These are phyloP conservation scores for Pogonognathellus flavescens DNA, from an alignment of 1,140 invertebrate genomes.

Conservation along the genomic window DNA sequence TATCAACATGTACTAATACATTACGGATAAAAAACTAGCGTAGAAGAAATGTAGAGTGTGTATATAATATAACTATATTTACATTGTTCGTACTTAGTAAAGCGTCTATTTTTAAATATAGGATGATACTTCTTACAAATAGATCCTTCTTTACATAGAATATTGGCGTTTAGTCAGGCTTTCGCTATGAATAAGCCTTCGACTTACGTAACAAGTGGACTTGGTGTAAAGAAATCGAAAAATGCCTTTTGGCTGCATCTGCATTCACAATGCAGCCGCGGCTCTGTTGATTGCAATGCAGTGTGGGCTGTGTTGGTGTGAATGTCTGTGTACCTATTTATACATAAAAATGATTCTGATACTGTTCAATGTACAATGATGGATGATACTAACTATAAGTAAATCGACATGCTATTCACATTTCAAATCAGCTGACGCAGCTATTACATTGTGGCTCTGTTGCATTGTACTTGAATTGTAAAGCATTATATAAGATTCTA, in stretches of 20 bases:
- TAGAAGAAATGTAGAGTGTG: not conserved
- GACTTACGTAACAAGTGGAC: too few relatives aligned
- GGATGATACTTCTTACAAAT: not conserved
- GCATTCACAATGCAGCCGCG: not conserved
- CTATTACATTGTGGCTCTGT: not conserved
- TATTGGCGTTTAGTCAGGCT: not conserved
- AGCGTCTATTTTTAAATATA: constrained; percentile 36
- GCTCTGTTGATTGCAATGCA: constrained; percentile 5
- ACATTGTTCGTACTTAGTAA: not conserved
- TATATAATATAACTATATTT: not conserved
- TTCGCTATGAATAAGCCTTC: not conserved
- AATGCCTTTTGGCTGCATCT: constrained; percentile 18
- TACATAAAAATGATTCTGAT: constrained; percentile 11
- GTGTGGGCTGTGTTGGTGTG: not conserved
- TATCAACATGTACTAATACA: constrained; percentile 33
- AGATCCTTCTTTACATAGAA: not conserved
- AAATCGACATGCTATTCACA: not conserved
- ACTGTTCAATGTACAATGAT: not conserved
- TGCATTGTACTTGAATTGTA: not conserved
- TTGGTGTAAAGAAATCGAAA: constrained; percentile 20
- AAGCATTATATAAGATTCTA: not conserved
- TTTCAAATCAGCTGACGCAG: not conserved
- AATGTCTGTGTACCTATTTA: constrained; percentile 22
- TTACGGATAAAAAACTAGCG: not conserved
- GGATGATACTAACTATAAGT: not conserved